phyloP scores from a whole-genome alignment of 2,113 vertebrate genomes.

The cattle (Bos taurus) region DNA sequence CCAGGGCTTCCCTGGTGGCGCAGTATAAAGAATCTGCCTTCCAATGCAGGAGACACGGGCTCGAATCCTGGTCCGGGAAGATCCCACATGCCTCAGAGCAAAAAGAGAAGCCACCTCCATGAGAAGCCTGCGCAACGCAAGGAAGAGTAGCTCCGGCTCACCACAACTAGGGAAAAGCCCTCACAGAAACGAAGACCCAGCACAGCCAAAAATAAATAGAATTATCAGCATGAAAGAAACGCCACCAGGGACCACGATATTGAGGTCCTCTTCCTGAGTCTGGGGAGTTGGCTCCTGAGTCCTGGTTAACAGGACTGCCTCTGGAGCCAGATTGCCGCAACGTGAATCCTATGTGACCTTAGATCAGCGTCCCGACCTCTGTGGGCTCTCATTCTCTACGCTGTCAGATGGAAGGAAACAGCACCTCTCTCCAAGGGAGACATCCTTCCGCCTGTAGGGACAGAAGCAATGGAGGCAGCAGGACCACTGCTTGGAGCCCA shows the following conservation, averaged over 20 bases:
- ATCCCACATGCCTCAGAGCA: background rate
- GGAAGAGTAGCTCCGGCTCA: accelerated
- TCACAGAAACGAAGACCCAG: background rate
- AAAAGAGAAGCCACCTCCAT: background rate
- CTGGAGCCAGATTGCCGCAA: background rate
- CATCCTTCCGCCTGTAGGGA: background rate
- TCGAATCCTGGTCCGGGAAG: background rate
- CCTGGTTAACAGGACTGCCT: background rate
- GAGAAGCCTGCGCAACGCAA: background rate
- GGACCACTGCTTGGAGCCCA: too few species aligned
- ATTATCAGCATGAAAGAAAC: background rate
- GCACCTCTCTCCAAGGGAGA: background rate
- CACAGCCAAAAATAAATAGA: background rate
- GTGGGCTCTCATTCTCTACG: background rate
- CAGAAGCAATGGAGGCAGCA: background rate
- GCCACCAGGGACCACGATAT: accelerated
- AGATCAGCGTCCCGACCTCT: background rate
- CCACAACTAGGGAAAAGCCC: background rate
- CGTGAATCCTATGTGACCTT: background rate
- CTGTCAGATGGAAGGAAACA: background rate
- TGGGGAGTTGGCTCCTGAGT: background rate
- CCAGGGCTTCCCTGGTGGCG: background rate
- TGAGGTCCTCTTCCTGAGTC: background rate
- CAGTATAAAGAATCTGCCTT: background rate
- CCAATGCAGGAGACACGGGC: accelerated